Conservation (phyloP, 1,140 invertebrate genomes). For the Rhizoglyphus robini region DNA sequence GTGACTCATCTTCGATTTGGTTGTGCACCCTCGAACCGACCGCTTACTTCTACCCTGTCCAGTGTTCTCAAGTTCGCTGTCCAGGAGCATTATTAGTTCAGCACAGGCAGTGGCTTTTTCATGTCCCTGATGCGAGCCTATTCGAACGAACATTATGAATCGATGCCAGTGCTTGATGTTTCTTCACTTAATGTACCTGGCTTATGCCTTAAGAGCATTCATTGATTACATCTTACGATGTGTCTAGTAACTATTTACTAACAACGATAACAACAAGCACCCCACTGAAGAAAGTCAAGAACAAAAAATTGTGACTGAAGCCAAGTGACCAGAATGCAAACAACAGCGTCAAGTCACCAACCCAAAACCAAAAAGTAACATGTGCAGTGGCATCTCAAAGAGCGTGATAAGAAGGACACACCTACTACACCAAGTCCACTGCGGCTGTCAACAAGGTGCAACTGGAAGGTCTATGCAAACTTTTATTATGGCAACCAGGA, state of each 20-base stretch:
- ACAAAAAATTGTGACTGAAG: background rate
- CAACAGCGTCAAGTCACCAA: too few relatives aligned
- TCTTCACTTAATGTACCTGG: constrained; percentile 83
- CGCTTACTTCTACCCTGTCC: background rate
- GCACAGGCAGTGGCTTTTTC: constrained; percentile 38
- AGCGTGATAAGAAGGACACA: too few relatives aligned
- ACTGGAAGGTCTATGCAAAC: background rate
- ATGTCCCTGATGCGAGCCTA: constrained; percentile 88
- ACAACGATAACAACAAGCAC: too few relatives aligned
- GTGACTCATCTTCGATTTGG: constrained; percentile 92
- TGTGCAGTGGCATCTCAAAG: too few relatives aligned
- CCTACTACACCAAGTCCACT: too few relatives aligned
- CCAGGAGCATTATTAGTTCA: constrained; percentile 25
- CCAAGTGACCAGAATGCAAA: constrained; percentile 10
- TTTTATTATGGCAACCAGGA: constrained; percentile 16
- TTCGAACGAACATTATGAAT: constrained; percentile 87
- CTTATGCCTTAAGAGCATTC: constrained; percentile 88
- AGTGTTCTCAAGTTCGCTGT: constrained; percentile 33
- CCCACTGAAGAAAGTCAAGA: background rate
- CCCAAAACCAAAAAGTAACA: too few relatives aligned
- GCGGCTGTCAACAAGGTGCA: too few relatives aligned
- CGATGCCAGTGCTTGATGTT: constrained; percentile 82
- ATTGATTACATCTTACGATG: constrained; percentile 85
- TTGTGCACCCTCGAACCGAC: constrained; percentile 61
- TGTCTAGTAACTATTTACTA: constrained; percentile 40